These are phyloP conservation scores for Hemistola chrysoprasaria DNA, from an alignment of 2,888 invertebrate species.

Conservation along the genomic window DNA sequence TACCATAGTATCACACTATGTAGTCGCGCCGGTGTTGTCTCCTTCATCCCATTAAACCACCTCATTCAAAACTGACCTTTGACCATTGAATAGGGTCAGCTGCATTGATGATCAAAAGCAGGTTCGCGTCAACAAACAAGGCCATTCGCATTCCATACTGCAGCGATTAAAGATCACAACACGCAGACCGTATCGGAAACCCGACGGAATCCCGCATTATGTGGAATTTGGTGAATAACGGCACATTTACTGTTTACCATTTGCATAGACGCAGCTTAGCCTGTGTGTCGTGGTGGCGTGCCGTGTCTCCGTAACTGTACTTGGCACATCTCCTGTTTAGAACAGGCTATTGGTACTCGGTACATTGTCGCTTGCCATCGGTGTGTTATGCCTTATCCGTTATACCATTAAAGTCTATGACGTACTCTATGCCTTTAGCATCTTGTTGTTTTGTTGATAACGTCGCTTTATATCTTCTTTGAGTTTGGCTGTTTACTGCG, in stretches of 20 bases:
- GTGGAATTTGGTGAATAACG: constrained; percentile 34
- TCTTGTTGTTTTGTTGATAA: too few relatives aligned
- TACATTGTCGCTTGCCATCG: too few relatives aligned
- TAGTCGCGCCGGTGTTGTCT: too few relatives aligned
- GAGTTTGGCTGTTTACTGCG: too few relatives aligned
- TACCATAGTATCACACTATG: too few relatives aligned
- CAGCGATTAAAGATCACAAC: constrained; percentile 14
- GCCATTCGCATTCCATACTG: constrained; percentile 14
- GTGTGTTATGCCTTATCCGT: too few relatives aligned
- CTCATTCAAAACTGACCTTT: too few relatives aligned
- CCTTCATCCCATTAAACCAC: too few relatives aligned
- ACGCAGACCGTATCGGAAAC: constrained; percentile 26
- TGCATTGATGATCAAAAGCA: constrained; percentile 8
- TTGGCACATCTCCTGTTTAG: constrained; percentile 7
- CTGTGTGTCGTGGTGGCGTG: constrained; percentile 16
- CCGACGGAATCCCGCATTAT: constrained; percentile 29
- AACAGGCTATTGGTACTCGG: neutral
- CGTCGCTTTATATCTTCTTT: too few relatives aligned
- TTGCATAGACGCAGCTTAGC: constrained; percentile 24
- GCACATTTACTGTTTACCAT: constrained; percentile 31
- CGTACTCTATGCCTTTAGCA: too few relatives aligned
- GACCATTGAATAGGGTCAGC: too few relatives aligned
- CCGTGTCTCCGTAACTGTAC: constrained; percentile 13
- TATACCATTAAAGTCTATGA: too few relatives aligned
- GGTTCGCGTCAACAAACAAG: constrained; percentile 7